phyloP scores from a whole-genome alignment of 2,113 vertebrate species.

The Erythrocebus patas region DNA sequence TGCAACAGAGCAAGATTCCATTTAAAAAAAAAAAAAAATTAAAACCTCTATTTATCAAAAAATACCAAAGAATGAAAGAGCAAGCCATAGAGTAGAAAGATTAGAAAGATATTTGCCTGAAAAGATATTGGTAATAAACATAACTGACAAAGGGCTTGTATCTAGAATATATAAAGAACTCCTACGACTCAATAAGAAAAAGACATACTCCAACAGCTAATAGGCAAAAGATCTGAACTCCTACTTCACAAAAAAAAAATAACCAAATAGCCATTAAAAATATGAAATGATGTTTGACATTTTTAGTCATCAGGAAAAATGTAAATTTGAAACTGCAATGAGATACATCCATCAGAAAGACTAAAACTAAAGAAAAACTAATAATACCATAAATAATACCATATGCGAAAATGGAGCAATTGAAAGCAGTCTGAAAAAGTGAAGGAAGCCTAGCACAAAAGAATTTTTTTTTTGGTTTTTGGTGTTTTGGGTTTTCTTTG shows the following conservation, averaged over 20 bases:
- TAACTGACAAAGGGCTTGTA: background rate
- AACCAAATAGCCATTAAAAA: background rate
- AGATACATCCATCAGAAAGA: background rate
- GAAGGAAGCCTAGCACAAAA: background rate
- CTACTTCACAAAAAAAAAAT: background rate
- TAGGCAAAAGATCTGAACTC: background rate
- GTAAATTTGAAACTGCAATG: background rate
- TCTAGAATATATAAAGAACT: background rate
- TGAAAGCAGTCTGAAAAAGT: background rate
- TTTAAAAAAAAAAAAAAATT: background rate
- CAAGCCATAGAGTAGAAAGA: background rate
- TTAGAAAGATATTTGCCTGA: background rate
- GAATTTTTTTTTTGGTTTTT: background rate
- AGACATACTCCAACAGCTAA: background rate
- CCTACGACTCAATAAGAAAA: background rate
- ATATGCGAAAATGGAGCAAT: background rate
- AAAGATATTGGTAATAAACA: background rate
- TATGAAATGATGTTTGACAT: background rate
- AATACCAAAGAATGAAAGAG: background rate
- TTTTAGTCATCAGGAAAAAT: background rate
- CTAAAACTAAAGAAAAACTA: background rate
- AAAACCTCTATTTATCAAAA: conserved; percentile 8
- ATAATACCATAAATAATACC: background rate
- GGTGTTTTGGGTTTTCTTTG: too few relatives aligned
- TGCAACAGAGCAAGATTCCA: too few relatives aligned